These are phyloP conservation scores for Coluber constrictor DNA, from an alignment of 2,797 vertebrate species.

Conservation along the genomic window DNA sequence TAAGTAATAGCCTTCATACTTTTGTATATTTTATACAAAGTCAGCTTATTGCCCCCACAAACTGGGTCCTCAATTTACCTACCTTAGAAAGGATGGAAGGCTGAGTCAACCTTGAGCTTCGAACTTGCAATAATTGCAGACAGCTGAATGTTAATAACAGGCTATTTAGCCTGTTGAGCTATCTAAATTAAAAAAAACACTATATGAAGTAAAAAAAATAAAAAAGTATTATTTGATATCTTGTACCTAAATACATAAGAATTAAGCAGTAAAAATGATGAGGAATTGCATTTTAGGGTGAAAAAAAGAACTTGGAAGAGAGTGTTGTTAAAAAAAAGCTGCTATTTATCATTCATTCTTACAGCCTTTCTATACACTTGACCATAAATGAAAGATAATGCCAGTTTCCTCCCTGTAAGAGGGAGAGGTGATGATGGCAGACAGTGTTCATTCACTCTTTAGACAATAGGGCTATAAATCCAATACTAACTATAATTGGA, in stretches of 20 bases:
- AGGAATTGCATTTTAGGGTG: not conserved
- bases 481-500: not conserved
- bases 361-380: conserved; percentile 4
- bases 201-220: not conserved
- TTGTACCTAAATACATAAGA: not conserved
- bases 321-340: not conserved
- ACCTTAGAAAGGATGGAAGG: no score
- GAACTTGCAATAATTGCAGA: no score
- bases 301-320: not conserved
- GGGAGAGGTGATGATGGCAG: conserved; percentile 8
- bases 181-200: not conserved
- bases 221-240: not conserved
- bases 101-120: no score
- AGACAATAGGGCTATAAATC: conserved; percentile 14
- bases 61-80: no score
- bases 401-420: not conserved
- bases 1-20: no score
- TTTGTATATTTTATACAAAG: no score
- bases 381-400: conserved; percentile 16
- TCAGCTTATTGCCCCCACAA: no score
- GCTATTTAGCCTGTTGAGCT: no score
- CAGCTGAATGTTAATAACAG: no score
- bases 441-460: not conserved
- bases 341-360: not conserved
- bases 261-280: not conserved